Evolutionary conservation across 2,113 vertebrate species (phyloP).

Genomic region (Barnardius zonarius): DNA sequence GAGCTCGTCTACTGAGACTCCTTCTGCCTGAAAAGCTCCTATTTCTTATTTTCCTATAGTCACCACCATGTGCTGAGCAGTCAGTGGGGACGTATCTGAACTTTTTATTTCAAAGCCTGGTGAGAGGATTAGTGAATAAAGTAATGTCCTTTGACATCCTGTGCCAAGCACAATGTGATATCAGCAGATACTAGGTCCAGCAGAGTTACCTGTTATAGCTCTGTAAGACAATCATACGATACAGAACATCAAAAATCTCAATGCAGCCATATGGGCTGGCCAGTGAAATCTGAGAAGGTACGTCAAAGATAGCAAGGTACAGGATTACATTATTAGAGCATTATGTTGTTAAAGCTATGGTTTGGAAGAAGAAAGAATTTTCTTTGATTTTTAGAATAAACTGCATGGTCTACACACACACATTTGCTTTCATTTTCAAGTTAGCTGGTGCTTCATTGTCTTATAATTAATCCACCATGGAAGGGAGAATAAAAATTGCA

Average conservation of each 20-base stretch:
- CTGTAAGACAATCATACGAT: conserved; percentile 35
- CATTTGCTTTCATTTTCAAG: conserved; percentile 35
- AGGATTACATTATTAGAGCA: neutral
- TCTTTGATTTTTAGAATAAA: conserved; percentile 7
- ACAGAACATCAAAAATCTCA: conserved; percentile 29
- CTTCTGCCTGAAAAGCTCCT: conserved; percentile 48
- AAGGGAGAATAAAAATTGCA: neutral
- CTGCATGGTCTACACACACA: neutral
- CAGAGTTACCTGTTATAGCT: conserved; percentile 44
- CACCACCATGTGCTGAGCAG: conserved; percentile 17
- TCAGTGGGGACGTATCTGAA: conserved; percentile 49
- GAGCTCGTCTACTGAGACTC: conserved; percentile 24
- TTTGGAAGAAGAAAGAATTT: neutral
- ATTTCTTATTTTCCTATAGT: conserved; percentile 57
- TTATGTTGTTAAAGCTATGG: neutral
- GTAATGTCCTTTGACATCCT: conserved; percentile 14
- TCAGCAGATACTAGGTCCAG: conserved; percentile 36
- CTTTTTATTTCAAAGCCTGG: conserved; percentile 62
- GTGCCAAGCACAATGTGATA: conserved; percentile 40
- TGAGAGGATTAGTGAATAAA: conserved; percentile 51
- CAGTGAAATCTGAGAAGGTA: conserved; percentile 19
- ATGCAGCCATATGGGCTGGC: conserved; percentile 1
- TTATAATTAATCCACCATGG: conserved; percentile 19
- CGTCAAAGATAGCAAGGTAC: conserved; percentile 37
- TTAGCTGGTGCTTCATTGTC: neutral